A percentile compares a stretch with the other conserved stretches of the same genome.
Conservation (phyloP, 2,113 vertebrate genomes). For the Aegithalos caudatus region DNA sequence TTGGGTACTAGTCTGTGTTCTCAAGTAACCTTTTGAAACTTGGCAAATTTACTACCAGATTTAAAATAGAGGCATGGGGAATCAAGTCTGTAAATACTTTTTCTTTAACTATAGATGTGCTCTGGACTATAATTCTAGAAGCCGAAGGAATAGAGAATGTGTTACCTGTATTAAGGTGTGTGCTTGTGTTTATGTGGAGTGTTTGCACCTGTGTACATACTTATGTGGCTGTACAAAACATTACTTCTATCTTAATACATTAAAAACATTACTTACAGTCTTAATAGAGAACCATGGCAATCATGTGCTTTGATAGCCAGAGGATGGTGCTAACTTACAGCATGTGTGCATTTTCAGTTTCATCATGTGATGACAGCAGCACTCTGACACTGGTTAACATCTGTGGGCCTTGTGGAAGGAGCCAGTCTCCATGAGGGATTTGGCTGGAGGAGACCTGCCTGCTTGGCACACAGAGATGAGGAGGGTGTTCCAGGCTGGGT, state of each 20-base stretch:
- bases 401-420: conserved; percentile 28
- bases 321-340: conserved; percentile 48
- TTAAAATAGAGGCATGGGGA: not conserved
- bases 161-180: not conserved
- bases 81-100: not conserved
- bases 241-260: not conserved
- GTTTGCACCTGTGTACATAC: not conserved
- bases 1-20: conserved; percentile 32
- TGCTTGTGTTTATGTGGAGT: not conserved
- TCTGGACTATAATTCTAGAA: not conserved
- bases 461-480: not conserved
- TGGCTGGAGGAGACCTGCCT: not conserved
- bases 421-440: not conserved
- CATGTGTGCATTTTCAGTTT: conserved; percentile 41
- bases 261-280: not conserved
- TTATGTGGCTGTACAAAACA: not conserved
- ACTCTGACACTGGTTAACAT: conserved; percentile 10
- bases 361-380: conserved; percentile 18
- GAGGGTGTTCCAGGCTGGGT: not conserved
- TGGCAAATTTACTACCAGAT: not conserved
- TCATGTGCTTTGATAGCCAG: not conserved
- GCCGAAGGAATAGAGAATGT: not conserved
- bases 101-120: not conserved
- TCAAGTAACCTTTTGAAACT: conserved; percentile 38
- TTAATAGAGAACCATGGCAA: not conserved